phyloP scores from a whole-genome alignment of 2,797 vertebrate species.

The Xiphophorus birchmanni region DNA sequence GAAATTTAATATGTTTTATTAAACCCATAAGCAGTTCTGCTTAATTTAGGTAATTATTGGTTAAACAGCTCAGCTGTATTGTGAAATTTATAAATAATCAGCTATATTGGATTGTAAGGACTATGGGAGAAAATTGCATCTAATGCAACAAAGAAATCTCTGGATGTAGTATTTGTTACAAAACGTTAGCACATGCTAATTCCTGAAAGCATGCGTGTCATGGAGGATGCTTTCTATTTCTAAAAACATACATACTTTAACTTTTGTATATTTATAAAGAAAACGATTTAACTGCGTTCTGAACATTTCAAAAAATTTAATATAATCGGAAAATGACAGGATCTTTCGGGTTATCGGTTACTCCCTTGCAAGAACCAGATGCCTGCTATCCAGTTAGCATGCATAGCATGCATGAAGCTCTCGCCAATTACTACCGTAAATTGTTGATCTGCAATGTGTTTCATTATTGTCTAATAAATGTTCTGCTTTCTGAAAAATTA shows the following conservation, averaged over 20 bases:
- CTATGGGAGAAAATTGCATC: neutral
- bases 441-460: neutral
- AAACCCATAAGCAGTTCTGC: neutral
- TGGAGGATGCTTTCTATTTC: neutral
- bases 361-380: neutral
- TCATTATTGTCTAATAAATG: neutral
- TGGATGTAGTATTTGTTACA: neutral
- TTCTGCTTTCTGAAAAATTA: neutral
- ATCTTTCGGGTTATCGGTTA: neutral
- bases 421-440: neutral
- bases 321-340: neutral
- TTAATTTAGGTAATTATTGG: neutral
- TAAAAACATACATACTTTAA: neutral
- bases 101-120: neutral
- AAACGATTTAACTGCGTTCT: neutral
- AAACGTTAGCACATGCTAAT: neutral
- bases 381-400: neutral
- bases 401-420: neutral
- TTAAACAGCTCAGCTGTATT: neutral
- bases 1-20: neutral
- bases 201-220: neutral
- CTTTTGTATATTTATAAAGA: neutral
- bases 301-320: neutral
- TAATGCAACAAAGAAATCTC: neutral
- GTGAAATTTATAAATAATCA: neutral